These are phyloP conservation scores for Malurus alboscapulatus DNA, from an alignment of 2,113 vertebrate genomes.

Conservation along the genomic window DNA sequence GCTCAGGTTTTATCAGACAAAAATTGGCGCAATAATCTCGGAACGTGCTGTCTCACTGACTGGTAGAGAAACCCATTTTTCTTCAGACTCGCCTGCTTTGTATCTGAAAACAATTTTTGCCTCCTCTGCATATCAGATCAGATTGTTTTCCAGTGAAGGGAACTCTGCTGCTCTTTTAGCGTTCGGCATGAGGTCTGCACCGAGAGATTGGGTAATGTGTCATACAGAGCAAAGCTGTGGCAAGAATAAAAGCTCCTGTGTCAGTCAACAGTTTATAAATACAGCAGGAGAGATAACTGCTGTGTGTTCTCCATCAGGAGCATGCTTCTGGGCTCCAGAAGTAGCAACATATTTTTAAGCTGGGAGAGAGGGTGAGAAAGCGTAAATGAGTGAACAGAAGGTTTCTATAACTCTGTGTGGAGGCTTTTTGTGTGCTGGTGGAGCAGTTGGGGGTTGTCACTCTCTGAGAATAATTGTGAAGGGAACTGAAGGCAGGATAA, in stretches of 20 bases:
- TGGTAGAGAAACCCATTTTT: background rate
- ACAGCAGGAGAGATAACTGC: background rate
- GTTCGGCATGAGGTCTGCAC: accelerated
- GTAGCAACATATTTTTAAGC: slow-evolving; percentile 1
- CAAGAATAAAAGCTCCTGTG: background rate
- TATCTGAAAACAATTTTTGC: background rate
- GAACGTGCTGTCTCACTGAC: background rate
- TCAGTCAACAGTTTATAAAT: slow-evolving; percentile 10
- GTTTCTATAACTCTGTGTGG: background rate
- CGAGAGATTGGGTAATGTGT: background rate
- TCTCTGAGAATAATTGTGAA: background rate
- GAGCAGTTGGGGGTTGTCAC: background rate
- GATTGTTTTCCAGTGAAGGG: background rate
- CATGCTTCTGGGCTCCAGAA: background rate
- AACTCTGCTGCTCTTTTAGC: background rate
- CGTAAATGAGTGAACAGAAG: background rate
- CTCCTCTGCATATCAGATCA: background rate
- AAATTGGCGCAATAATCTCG: slow-evolving; percentile 6
- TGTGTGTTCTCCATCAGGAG: background rate
- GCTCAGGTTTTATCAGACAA: background rate
- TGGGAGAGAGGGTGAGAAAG: background rate
- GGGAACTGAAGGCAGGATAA: background rate
- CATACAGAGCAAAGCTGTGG: background rate
- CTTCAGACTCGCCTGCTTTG: background rate
- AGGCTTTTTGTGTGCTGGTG: background rate